phyloP scores from a whole-genome alignment of 1,140 invertebrate species.

The Eufriesea mexicana region DNA sequence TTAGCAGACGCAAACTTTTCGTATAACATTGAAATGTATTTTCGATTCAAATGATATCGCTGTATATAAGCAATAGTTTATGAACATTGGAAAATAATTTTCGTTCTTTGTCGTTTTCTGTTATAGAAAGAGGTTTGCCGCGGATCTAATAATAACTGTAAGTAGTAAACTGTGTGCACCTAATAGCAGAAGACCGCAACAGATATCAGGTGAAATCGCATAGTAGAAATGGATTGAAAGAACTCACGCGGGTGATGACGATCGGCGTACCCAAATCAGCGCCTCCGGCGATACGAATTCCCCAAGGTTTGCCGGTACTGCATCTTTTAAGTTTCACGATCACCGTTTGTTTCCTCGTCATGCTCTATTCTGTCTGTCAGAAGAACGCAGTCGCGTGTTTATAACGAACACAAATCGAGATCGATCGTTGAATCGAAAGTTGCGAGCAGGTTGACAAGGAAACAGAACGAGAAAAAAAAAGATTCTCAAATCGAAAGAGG shows the following conservation, averaged over 20 bases:
- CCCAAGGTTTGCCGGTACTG: constrained; percentile 91
- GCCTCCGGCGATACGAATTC: constrained; percentile 94
- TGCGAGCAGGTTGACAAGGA: not conserved
- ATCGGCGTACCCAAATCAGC: constrained; percentile 94
- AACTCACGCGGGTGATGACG: constrained; percentile 94
- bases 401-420: constrained; percentile 1
- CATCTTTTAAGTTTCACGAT: constrained; percentile 90
- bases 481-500: no score
- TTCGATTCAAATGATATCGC: not conserved
- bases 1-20: no score
- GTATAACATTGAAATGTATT: not conserved
- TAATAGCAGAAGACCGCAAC: not conserved
- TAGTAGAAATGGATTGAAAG: constrained; percentile 5
- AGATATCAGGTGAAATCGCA: not conserved
- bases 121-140: not conserved
- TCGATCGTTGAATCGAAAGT: not conserved
- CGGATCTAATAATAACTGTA: constrained; percentile 31
- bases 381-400: constrained; percentile 36
- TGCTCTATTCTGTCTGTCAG: constrained; percentile 66
- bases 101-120: constrained; percentile 1
- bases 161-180: not conserved
- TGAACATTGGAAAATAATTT: constrained; percentile 15
- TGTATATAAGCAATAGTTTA: not conserved
- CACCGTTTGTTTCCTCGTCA: constrained; percentile 87
- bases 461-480: not conserved